Base-by-base conservation (phyloP, 1,140 invertebrate genomes). In the Chironomus tepperi region DNA sequence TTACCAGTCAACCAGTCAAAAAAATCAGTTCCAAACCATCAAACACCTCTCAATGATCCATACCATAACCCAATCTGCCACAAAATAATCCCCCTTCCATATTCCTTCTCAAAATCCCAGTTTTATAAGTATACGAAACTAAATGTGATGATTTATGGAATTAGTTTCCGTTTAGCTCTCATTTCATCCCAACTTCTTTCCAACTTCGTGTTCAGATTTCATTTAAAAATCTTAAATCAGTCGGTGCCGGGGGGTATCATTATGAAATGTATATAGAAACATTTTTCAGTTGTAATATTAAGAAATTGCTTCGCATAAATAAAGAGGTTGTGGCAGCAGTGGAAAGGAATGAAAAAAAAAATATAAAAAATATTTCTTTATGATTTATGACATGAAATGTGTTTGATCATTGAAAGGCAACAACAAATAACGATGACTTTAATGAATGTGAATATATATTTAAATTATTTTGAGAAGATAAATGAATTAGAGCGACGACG, bases 131-230 rank as follows among this genome's bases (percentile, higher is more conserved):
- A 57, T 15, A 57, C 3, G n/a, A 57, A 57, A 57, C 10, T 57
- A 57, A 57, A 57, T 21, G 65, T 21, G 65, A 70, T 70, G 65
- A 70, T 70, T 70, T 70, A 70, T 70, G 65, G 16, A 70, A 70
- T 70, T 70, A 70, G 65, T 70, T 70, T 70, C 65, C 65, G 65
- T 70, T 70, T 70, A 21, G 47, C 12, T 57, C 47, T 57, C 47
- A n/a, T 57, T 57, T 57, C 24, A 34, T 34, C 24, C 24, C 24
- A 34, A 34, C 24, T 34, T 34, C 24, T 34, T 5, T 34, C 24
- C 24, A 34, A n/a, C 24, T 34, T 34, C 24, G 24, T 34, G 24
- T 34, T 34, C 24, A 57, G 47, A 57, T 57, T 57, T 57, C 10
- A 57, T 57, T 57, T 57, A 57, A 57, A 57, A 34, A 34, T 34